Evolutionary conservation across 2,113 vertebrate species (phyloP), one percentile per base, ranked within the genome.

Genomic region (Campylorhamphus procurvoides): DNA sequence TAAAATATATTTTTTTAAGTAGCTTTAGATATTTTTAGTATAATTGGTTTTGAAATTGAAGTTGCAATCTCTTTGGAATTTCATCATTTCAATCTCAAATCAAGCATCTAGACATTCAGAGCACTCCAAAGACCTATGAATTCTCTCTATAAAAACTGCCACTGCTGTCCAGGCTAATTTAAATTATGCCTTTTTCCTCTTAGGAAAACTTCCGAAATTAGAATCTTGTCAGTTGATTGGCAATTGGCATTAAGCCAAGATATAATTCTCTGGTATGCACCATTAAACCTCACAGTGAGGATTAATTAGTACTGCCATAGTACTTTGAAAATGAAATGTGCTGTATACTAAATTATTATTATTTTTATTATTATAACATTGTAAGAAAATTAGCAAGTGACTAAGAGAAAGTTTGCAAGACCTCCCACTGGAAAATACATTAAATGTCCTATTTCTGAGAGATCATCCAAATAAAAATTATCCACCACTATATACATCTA

Each of bases 271-370:
- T 96, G 77, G 87, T 83, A 97, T 74, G 66, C 86, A 1, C 94
- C 95, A 96, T 97, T 97, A 96, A 97, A 96, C 84, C 59, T 91
- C 91, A 90, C 93, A 94, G 94, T 90, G 76, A 96, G 95, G 94
- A 95, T 95, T 97, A 97, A 97, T 97, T 97, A 96, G 90, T 88
- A 95, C 56, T 63, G 85, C 72, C 93, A 93, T 94, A 96, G 84
- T 89, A 94, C 83, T 93, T 87, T 76, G 90, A 93, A 96, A 95
- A 96, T 94, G 83, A 97, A 97, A 96, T 96, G 92, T 94, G 47
- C 87, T 94, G 69, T 93, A 89, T 84, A 90, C 94, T 95, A 94
- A 94, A 94, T 96, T 89, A 92, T 93, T 90, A 95, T 92, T 96
- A 96, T 97, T 96, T 90, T 94, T 94, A 96, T 87, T 94, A 89